These are phyloP conservation scores for Paedocypris sp. DNA, from an alignment of 2,113 vertebrate species.

Conservation along the genomic window DNA sequence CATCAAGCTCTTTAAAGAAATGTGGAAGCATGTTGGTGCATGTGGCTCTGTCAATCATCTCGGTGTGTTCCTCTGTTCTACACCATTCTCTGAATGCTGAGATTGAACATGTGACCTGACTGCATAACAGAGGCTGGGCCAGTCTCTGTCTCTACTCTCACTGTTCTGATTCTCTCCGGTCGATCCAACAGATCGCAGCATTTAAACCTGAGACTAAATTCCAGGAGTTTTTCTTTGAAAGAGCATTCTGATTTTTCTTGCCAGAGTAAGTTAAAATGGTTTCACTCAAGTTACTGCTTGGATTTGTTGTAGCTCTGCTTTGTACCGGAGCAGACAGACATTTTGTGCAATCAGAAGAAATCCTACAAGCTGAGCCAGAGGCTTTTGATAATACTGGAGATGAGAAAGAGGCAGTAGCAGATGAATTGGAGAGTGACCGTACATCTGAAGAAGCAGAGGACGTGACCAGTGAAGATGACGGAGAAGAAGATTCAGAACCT, in stretches of 20 bases:
- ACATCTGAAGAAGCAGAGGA: neutral
- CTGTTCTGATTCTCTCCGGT: neutral
- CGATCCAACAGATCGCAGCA: neutral
- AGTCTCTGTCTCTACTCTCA: neutral
- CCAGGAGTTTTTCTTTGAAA: neutral
- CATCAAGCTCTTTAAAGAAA: slow-evolving; percentile 49
- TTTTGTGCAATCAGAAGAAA: slow-evolving; percentile 15
- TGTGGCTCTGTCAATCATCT: slow-evolving; percentile 63
- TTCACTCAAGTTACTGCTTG: slow-evolving; percentile 39
- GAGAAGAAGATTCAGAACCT: neutral
- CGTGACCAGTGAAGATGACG: neutral
- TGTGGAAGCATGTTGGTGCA: slow-evolving; percentile 46
- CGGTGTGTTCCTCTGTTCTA: slow-evolving; percentile 25
- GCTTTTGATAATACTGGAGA: slow-evolving; percentile 3
- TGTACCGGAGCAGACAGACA: slow-evolving; percentile 30
- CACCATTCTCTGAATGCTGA: slow-evolving; percentile 44
- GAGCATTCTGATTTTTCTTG: neutral
- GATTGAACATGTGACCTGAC: slow-evolving; percentile 5
- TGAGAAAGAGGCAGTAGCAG: slow-evolving; percentile 17
- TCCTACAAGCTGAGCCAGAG: neutral
- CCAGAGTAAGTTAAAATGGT: slow-evolving; percentile 39
- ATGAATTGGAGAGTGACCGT: neutral
- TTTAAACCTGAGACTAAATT: neutral
- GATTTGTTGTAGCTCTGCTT: slow-evolving; percentile 45
- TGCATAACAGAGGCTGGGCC: neutral